A percentile compares a stretch with the other conserved stretches of the same genome.
phyloP scores from a whole-genome alignment of 2,113 vertebrate species.

The Tringa solitaria region DNA sequence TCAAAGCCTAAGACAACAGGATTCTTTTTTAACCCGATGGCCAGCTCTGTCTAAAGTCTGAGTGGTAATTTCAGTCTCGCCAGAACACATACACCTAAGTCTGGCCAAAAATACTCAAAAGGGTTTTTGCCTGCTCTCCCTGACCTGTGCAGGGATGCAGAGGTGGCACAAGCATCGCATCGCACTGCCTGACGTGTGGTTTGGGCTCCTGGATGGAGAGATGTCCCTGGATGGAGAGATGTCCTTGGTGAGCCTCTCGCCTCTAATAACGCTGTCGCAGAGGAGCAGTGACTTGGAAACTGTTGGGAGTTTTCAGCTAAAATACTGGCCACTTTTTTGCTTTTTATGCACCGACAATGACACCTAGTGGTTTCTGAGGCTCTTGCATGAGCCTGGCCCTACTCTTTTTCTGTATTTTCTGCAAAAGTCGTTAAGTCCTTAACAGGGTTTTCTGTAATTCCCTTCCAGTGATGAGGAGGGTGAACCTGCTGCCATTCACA shows the following conservation, averaged over 20 bases:
- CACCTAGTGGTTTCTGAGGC: background rate
- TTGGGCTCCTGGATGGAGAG: background rate
- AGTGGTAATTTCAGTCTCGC: background rate
- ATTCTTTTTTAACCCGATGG: background rate
- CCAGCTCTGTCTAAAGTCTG: background rate
- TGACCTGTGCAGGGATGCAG: background rate
- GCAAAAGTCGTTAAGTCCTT: accelerated
- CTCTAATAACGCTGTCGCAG: background rate
- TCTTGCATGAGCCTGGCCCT: background rate
- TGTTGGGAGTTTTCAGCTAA: background rate
- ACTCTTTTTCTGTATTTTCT: accelerated
- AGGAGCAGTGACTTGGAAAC: background rate
- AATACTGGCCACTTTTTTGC: accelerated
- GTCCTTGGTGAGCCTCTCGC: background rate
- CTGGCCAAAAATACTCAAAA: background rate
- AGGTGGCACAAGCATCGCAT: background rate
- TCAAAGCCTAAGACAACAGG: no score
- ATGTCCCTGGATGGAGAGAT: no score
- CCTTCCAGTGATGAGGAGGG: accelerated
- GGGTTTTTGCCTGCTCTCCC: background rate
- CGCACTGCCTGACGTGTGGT: accelerated
- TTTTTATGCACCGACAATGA: background rate
- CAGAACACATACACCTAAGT: background rate
- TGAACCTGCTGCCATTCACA: background rate
- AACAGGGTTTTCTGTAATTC: accelerated